phyloP scores from a whole-genome alignment of 2,888 invertebrate species.

The Ophraella communa region DNA sequence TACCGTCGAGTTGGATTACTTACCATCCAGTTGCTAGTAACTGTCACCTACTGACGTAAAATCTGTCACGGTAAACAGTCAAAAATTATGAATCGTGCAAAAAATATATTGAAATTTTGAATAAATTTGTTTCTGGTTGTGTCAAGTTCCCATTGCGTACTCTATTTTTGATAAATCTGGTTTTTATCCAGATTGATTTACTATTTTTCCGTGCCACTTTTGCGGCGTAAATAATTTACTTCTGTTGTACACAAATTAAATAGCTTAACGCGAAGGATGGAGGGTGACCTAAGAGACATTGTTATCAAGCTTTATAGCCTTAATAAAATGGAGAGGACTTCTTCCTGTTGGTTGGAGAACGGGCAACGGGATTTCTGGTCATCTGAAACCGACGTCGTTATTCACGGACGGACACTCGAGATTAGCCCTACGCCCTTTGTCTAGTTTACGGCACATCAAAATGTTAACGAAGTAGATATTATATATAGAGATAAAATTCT shows the following conservation, averaged over 20 bases:
- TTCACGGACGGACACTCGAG: constrained; percentile 30
- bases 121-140: too few relatives aligned
- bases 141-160: too few relatives aligned
- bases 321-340: constrained; percentile 24
- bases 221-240: background rate
- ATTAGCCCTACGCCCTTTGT: constrained; percentile 26
- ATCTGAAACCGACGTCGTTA: constrained; percentile 10
- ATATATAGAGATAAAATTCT: constrained; percentile 1
- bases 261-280: background rate
- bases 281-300: constrained; percentile 11
- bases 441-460: constrained; percentile 22
- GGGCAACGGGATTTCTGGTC: constrained; percentile 1
- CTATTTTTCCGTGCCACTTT: background rate
- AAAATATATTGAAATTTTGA: too few relatives aligned
- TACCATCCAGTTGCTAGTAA: too few relatives aligned
- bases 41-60: too few relatives aligned
- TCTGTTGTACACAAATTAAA: background rate
- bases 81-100: too few relatives aligned
- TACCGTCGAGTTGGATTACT: too few relatives aligned
- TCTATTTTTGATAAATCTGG: too few relatives aligned
- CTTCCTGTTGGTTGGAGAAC: constrained; percentile 18
- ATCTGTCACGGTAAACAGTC: too few relatives aligned
- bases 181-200: background rate
- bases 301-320: constrained; percentile 17
- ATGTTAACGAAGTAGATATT: constrained; percentile 22